Base-by-base conservation (phyloP, 1,140 invertebrate species). In the Gryllus bimaculatus region DNA sequence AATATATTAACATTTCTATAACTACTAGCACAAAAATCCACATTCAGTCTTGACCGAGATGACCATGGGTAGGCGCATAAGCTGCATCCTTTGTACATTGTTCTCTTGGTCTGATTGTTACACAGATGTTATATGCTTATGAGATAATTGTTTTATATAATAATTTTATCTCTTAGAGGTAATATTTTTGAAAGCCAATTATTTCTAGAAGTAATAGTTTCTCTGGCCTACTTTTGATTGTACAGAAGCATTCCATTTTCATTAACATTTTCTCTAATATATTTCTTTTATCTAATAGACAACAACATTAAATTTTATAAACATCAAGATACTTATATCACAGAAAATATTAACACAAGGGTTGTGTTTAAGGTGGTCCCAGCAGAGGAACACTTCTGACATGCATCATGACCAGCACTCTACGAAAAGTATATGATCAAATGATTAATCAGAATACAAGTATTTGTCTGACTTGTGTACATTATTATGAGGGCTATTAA, bases 191-290 rank as follows among this genome's bases (percentile, higher is more conserved):
- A 39, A 39, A 39, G 26, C 26, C 26, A 39, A 39, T 39, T 39
- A 39, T 39, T 39, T 39, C 26, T 39, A 39, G 26, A 39, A 39
- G 26, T 39, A 39, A 39, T 66, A 66, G 7, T 13, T n/a, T 79
- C 73, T 21, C 21, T 12, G 78, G 73, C 48, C 79, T 79, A 79
- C 79, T 47, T 77, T 79, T 79, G 79, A 79, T 79, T 79, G 79
- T 79, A 79, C 79, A 75, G 79, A 79, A 79, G 79, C 79, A 79
- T 79, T 79, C 79, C 79, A 79, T 66, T 15, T 73, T 21, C 20
- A 47, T 79, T 79, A 21, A 47, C 18, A 77, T 26, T 18, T 48
- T 13, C 54, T 66, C 54, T 66, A 77, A 8, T 77, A 77, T 77
- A 77, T 77, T 77, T 77, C 26, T 48, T 39, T 26, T 13, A 48